Percentiles rank a stretch among this genome's conserved stretches.
Conservation (phyloP, 2,888 invertebrate genomes). For the Ophion slaviceki region DNA sequence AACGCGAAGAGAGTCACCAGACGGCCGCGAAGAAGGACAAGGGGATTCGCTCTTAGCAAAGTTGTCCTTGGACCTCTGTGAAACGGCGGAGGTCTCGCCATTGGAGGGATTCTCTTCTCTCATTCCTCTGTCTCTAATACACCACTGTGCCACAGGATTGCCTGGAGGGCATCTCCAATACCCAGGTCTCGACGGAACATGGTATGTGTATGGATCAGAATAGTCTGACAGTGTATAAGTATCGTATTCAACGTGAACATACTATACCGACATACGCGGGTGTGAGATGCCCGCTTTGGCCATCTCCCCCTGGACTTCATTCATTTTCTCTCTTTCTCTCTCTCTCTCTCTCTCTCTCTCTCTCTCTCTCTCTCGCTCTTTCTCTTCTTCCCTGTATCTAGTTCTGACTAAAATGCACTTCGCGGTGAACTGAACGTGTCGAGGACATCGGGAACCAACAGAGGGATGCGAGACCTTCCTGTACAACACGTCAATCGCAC, state of each 20-base stretch:
- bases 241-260: conserved; percentile 17
- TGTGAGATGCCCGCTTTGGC: conserved; percentile 11
- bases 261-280: not conserved
- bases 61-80: conserved; percentile 57
- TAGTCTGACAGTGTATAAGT: conserved; percentile 31
- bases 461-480: conserved; percentile 40
- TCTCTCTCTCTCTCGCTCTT: conserved; percentile 16
- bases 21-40: conserved; percentile 37
- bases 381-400: conserved; percentile 25
- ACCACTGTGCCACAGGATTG: conserved; percentile 11
- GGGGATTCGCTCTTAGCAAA: conserved; percentile 54
- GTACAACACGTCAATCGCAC: conserved; percentile 53
- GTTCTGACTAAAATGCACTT: conserved; percentile 23
- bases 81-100: conserved; percentile 28
- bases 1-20: conserved; percentile 29
- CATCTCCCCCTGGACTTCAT: not conserved
- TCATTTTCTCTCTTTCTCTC: not conserved
- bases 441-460: conserved; percentile 45
- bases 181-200: not conserved
- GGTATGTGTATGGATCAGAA: conserved; percentile 41
- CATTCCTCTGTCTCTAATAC: conserved; percentile 36
- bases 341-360: conserved; percentile 18
- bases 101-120: conserved; percentile 47
- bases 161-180: conserved; percentile 6
- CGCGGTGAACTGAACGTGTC: conserved; percentile 30